Conservation (phyloP, 2,113 vertebrate species). For the Sylvicapra grimmia region DNA sequence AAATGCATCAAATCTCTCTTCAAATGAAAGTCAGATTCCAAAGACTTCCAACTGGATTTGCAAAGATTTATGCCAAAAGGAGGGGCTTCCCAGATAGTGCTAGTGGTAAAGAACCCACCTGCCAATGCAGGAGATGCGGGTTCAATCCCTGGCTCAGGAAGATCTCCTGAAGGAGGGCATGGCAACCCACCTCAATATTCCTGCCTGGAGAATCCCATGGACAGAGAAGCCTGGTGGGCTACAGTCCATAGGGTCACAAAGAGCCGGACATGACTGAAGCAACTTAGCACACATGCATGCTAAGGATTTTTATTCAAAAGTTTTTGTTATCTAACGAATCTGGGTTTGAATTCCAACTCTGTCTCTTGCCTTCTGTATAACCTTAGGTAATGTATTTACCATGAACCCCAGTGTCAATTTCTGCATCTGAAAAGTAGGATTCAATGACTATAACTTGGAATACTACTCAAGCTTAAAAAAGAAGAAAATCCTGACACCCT, state of each 20-base stretch:
- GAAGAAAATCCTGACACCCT: neutral
- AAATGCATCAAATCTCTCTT: neutral
- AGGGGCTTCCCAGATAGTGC: neutral
- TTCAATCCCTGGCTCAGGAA: neutral
- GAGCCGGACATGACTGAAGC: neutral
- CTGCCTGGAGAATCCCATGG: neutral
- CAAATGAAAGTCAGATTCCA: neutral
- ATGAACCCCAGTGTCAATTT: neutral
- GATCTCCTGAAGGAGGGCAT: neutral
- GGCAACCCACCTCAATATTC: neutral
- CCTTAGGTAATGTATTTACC: neutral
- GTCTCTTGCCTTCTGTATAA: neutral
- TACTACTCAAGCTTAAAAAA: neutral
- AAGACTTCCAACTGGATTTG: neutral
- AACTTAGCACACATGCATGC: rapidly evolving
- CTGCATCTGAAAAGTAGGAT: neutral
- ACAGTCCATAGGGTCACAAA: rapidly evolving
- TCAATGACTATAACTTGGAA: neutral
- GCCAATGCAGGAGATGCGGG: neutral
- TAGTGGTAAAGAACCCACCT: neutral
- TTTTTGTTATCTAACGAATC: neutral
- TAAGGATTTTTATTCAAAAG: neutral
- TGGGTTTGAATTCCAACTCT: neutral
- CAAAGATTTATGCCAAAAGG: neutral
- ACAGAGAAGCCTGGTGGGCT: neutral